Evolutionary conservation across 2,113 vertebrate species (phyloP).

Genomic region (Cyanistes caeruleus): DNA sequence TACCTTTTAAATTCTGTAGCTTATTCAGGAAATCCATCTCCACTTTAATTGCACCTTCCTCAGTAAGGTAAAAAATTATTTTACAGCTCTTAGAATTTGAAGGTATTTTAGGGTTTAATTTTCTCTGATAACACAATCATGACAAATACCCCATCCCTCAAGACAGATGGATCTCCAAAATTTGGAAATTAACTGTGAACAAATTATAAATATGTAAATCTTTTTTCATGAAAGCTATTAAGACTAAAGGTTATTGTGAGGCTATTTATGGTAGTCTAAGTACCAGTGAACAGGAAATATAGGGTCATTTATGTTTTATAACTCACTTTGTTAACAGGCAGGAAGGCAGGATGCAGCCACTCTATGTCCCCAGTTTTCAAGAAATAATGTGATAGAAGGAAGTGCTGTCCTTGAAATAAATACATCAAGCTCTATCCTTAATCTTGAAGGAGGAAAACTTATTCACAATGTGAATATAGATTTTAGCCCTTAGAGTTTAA

Average conservation of each 20-base stretch:
- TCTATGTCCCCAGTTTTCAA: rapidly evolving
- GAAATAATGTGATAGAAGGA: background rate
- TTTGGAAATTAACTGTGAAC: background rate
- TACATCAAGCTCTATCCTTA: background rate
- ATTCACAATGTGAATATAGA: background rate
- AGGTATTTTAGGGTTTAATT: background rate
- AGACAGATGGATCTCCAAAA: background rate
- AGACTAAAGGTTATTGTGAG: background rate
- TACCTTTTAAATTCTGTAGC: background rate
- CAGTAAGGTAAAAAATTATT: background rate
- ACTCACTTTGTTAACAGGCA: background rate
- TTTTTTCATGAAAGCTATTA: background rate
- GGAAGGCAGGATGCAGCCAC: background rate
- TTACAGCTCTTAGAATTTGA: background rate
- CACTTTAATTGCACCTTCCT: background rate
- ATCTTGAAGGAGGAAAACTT: background rate
- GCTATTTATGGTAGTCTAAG: background rate
- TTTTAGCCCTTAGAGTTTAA: background rate
- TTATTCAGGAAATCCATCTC: background rate
- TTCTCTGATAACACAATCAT: background rate
- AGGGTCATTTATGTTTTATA: background rate
- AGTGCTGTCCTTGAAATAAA: background rate
- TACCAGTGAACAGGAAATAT: background rate
- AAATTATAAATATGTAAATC: background rate
- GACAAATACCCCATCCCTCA: background rate